These are phyloP conservation scores for Chamaetylas fuelleborni DNA, from an alignment of 2,113 vertebrate species.

Conservation along the genomic window DNA sequence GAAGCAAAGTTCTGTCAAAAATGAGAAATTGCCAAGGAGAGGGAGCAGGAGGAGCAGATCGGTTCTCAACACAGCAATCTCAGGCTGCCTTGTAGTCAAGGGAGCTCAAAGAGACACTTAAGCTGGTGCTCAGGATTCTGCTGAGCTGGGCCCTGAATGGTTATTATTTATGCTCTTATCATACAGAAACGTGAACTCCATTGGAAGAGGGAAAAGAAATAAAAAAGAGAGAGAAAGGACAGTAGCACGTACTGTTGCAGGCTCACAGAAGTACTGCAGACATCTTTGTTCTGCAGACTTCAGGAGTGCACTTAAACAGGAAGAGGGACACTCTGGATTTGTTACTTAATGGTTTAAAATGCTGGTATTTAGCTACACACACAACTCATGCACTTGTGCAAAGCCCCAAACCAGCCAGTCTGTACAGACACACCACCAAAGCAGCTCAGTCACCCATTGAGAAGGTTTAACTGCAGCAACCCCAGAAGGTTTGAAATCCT, in stretches of 20 bases:
- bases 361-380: neutral
- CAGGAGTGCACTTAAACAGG: neutral
- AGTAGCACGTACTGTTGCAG: accelerated
- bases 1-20: constrained; percentile 38
- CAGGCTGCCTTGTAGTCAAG: neutral
- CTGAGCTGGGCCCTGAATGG: neutral
- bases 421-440: neutral
- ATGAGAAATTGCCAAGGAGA: constrained; percentile 8
- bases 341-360: neutral
- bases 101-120: neutral
- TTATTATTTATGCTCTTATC: neutral
- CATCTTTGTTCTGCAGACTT: neutral
- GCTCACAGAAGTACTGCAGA: neutral
- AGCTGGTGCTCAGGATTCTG: neutral
- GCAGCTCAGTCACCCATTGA: accelerated
- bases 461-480: neutral
- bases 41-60: neutral
- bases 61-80: neutral
- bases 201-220: neutral
- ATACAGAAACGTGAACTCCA: neutral
- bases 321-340: neutral
- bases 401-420: neutral
- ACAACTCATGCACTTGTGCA: neutral
- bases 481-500: neutral
- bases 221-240: neutral